Evolutionary conservation across 2,113 vertebrate species (phyloP), one percentile per base, ranked within the genome.

Genomic region (Melanerpes formicivorus): DNA sequence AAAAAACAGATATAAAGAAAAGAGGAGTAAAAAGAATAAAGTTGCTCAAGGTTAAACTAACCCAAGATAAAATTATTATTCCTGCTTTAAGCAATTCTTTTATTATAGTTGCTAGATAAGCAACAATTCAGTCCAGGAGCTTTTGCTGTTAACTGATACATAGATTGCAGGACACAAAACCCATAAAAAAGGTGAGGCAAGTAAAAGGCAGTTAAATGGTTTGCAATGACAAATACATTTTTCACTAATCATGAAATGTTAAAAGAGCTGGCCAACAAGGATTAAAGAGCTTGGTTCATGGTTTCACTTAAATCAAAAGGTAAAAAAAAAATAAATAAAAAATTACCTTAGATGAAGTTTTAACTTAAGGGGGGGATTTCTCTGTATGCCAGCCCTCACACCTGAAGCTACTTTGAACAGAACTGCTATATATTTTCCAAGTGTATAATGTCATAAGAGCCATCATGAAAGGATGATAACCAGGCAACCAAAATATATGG

Each of bases 11-110:
- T 37, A 29, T 29, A 80, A 90, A 87, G 27, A 34, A 34, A 34
- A 34, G 34, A 19, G 5, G 37, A 85, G 11, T 82, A 89, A 59
- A 44, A 26, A 85, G 40, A 80, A 82, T 2, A 90, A 95, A 70
- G 32, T 86, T 12, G 27, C 76, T 90, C 56, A 82, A 91, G 64
- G 87, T 91, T n/a, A 82, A 92, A 70, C 29, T 25, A 92, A 89
- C 4, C 19, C 4, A 67, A 75, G 85, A 91, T 91, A 84, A 93
- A 95, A 90, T 82, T 89, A 77, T 29, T 2, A 42, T 23, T 71
- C 60, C 25, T 44, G 30, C 88, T 94, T 95, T 95, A 85, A 95
- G 91, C 46, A 85, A 67, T 17, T 23, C 87, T 70, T 90, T 85
- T 64, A 93, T 85, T 74, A 80, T 23, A 74, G 82, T 80, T 83